These are phyloP conservation scores for Takifugu flavidus DNA, from an alignment of 2,113 vertebrate species.

Conservation along the genomic window DNA sequence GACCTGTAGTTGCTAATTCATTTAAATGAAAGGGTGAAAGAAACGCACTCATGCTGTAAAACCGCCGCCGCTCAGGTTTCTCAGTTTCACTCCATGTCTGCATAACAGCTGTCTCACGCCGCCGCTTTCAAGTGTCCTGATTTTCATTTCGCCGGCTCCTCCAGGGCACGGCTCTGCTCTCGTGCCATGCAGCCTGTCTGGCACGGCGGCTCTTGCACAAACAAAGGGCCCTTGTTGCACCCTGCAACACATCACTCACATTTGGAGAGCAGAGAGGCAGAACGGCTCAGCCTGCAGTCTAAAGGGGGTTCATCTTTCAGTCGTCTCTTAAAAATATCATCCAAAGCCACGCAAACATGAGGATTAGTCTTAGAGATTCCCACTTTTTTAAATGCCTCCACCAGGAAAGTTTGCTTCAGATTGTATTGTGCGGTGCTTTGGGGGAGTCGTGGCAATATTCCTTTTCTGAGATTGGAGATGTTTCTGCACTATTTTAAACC, in stretches of 20 bases:
- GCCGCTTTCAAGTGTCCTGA: slow-evolving; percentile 77
- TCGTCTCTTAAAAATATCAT: too few relatives aligned
- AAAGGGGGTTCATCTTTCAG: slow-evolving; percentile 45
- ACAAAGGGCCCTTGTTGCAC: slow-evolving; percentile 78
- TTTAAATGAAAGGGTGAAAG: not conserved
- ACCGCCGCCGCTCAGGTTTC: slow-evolving; percentile 17
- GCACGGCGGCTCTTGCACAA: slow-evolving; percentile 83
- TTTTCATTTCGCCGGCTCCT: slow-evolving; percentile 84
- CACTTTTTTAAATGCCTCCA: not conserved
- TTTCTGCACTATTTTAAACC: too few relatives aligned
- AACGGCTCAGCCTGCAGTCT: slow-evolving; percentile 66
- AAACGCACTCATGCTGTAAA: slow-evolving; percentile 12
- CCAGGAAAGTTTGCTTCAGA: too few relatives aligned
- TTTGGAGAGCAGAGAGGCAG: slow-evolving; percentile 25
- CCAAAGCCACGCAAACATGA: too few relatives aligned
- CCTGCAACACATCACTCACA: slow-evolving; percentile 71
- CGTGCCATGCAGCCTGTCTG: slow-evolving; percentile 81
- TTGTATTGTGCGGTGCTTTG: too few relatives aligned
- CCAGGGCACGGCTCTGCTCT: slow-evolving; percentile 78
- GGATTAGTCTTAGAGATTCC: too few relatives aligned
- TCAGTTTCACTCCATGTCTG: slow-evolving; percentile 63
- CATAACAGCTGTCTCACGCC: slow-evolving; percentile 79
- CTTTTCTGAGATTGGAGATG: too few relatives aligned
- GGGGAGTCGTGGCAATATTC: too few relatives aligned
- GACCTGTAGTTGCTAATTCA: too few relatives aligned